These are phyloP conservation scores for Halcyon smyrnensis DNA, from an alignment of 2,797 vertebrate species.

Conservation along the genomic window DNA sequence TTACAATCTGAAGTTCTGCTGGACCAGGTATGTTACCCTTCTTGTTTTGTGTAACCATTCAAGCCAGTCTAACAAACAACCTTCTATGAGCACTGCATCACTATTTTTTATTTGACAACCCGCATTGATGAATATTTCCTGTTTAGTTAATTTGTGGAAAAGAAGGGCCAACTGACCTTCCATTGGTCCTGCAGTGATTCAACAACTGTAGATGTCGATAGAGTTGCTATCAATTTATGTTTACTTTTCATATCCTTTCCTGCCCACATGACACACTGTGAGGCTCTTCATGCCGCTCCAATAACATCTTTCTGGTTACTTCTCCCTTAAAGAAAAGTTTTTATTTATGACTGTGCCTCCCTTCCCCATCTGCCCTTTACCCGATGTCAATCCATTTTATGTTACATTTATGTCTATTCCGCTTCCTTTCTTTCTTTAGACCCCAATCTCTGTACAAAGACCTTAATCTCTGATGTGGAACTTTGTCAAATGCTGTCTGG, in stretches of 20 bases:
- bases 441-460: constrained; percentile 78
- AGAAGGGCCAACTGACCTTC: neutral
- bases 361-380: constrained; percentile 74
- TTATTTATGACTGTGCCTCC: constrained; percentile 57
- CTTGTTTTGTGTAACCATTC: neutral
- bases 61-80: fast-evolving
- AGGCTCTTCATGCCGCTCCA: neutral
- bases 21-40: neutral
- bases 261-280: neutral
- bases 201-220: neutral
- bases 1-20: neutral
- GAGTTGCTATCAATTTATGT: neutral
- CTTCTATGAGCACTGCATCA: fast-evolving
- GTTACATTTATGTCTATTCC: constrained; percentile 75
- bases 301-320: neutral
- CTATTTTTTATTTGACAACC: fast-evolving
- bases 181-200: neutral
- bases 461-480: constrained; percentile 79
- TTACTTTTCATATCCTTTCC: neutral
- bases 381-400: constrained; percentile 76
- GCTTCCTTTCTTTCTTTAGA: constrained; percentile 70
- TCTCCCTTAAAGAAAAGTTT: constrained; percentile 66
- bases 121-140: neutral
- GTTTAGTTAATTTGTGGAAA: neutral
- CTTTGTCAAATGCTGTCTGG: constrained; percentile 68